phyloP scores from a whole-genome alignment of 2,888 invertebrate genomes.

The Phengaris arion region DNA sequence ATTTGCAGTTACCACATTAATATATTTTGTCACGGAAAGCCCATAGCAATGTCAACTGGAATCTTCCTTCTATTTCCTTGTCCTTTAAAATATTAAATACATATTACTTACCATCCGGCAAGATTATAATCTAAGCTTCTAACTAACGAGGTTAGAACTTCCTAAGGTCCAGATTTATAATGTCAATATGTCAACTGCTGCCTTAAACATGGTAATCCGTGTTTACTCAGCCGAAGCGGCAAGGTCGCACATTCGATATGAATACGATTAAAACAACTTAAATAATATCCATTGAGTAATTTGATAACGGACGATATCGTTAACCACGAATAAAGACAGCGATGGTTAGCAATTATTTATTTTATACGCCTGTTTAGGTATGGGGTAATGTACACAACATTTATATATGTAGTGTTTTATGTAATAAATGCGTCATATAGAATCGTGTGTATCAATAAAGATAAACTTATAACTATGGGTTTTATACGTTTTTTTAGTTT shows the following conservation, averaged over 20 bases:
- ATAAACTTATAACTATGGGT: background rate
- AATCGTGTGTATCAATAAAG: conserved; percentile 21
- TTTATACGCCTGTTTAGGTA: conserved; percentile 7
- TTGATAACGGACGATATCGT: background rate
- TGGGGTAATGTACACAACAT: too few relatives aligned
- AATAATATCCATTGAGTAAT: conserved; percentile 22
- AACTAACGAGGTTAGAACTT: background rate
- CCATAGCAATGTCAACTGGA: background rate
- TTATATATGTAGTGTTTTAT: background rate
- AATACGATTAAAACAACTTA: background rate
- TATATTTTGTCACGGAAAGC: background rate
- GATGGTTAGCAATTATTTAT: conserved; percentile 25
- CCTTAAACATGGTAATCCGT: conserved; percentile 50
- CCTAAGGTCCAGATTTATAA: background rate
- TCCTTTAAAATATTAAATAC: conserved; percentile 10
- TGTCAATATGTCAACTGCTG: conserved; percentile 23
- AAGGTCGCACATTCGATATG: conserved; percentile 48
- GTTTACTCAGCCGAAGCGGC: conserved; percentile 57
- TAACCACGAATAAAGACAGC: background rate
- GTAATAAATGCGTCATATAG: conserved; percentile 15
- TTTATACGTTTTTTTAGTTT: background rate
- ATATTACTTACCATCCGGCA: background rate
- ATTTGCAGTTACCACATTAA: background rate
- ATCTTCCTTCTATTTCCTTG: background rate
- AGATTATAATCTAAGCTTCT: background rate